phyloP scores from a whole-genome alignment of 2,113 vertebrate genomes.

The Myotis yumanensis region DNA sequence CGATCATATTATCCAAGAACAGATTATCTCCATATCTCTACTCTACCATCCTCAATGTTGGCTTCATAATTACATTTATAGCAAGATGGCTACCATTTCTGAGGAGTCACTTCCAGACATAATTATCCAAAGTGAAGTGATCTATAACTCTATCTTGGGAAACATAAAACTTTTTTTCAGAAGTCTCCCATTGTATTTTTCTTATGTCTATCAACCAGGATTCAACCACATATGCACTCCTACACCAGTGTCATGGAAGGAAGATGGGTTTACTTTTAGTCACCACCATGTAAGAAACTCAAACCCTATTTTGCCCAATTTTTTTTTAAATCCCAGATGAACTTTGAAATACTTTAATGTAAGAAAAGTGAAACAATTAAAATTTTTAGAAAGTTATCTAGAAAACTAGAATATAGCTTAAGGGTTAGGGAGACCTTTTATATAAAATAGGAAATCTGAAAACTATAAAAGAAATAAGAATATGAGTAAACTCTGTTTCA shows the following conservation, averaged over 20 bases:
- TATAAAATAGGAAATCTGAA: neutral
- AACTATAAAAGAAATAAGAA: neutral
- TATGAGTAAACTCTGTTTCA: neutral
- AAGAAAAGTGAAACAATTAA: neutral
- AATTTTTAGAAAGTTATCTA: constrained; percentile 2
- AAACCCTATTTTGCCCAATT: neutral
- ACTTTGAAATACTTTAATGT: neutral
- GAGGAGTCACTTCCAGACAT: neutral
- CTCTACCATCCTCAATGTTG: neutral
- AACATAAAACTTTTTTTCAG: neutral
- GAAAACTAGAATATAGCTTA: neutral
- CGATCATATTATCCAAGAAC: neutral
- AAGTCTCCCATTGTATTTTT: neutral
- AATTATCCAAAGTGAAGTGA: neutral
- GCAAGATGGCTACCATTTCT: neutral
- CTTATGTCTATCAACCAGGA: neutral
- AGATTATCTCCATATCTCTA: neutral
- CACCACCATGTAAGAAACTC: neutral
- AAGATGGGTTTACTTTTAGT: neutral
- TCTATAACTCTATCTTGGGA: neutral
- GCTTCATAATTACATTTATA: neutral
- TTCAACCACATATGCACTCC: neutral
- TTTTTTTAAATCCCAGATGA: neutral
- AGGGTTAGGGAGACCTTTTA: neutral
- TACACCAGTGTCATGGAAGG: neutral